Conservation (phyloP, 2,888 invertebrate genomes). For the Diploptera punctata region DNA sequence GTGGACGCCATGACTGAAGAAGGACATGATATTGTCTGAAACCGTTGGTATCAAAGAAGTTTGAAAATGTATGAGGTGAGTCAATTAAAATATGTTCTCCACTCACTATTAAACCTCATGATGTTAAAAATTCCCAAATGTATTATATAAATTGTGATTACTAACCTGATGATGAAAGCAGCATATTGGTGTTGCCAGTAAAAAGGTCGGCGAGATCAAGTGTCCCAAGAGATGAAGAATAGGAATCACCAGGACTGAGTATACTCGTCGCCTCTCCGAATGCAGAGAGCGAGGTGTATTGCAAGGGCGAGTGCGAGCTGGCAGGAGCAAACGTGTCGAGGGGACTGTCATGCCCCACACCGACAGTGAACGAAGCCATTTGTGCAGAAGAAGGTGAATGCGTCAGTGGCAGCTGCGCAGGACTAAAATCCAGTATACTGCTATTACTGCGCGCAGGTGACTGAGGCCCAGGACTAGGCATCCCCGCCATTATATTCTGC, state of each 20-base stretch:
- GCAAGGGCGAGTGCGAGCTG: background rate
- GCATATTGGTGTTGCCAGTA: background rate
- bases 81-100: too few species aligned
- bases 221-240: background rate
- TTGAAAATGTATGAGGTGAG: too few species aligned
- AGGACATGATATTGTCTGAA: too few species aligned
- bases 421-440: slow-evolving; percentile 13
- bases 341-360: slow-evolving; percentile 7
- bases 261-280: slow-evolving; percentile 1
- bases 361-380: slow-evolving; percentile 5
- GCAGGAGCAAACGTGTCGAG: background rate
- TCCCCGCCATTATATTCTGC: slow-evolving; percentile 1
- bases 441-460: slow-evolving; percentile 3
- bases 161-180: background rate
- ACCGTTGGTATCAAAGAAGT: too few species aligned
- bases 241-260: slow-evolving; percentile 15
- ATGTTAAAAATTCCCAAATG: too few species aligned
- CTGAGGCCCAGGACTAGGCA: slow-evolving; percentile 15
- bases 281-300: background rate
- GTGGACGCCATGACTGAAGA: too few species aligned
- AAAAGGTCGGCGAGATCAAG: background rate
- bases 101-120: too few species aligned
- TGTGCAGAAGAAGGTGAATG: background rate
- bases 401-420: background rate
- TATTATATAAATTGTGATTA: too few species aligned